These are phyloP conservation scores for Falco berigora DNA, from an alignment of 2,797 vertebrate genomes.

Conservation along the genomic window DNA sequence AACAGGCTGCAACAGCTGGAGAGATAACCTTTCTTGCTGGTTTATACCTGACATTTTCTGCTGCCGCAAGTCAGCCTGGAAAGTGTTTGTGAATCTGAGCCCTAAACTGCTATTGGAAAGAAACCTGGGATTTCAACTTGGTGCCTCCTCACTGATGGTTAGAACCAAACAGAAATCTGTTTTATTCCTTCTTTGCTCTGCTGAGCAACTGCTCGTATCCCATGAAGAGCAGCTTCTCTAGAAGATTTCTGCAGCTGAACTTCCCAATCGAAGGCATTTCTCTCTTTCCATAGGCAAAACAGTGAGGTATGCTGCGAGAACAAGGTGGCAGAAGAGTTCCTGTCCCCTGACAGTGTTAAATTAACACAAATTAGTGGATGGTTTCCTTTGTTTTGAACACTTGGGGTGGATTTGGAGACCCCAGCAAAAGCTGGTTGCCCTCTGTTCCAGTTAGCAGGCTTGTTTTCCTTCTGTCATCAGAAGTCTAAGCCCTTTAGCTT, in stretches of 20 bases:
- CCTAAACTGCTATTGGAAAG: not conserved
- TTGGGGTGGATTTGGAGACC: not conserved
- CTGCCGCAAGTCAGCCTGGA: not conserved
- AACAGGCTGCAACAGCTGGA: not conserved
- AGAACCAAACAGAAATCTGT: not conserved
- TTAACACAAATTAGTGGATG: not conserved
- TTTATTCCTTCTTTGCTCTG: not conserved
- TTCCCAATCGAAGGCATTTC: not conserved
- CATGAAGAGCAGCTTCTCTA: not conserved
- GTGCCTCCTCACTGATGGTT: not conserved
- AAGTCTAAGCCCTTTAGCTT: not conserved
- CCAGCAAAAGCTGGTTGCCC: not conserved
- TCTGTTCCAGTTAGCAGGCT: not conserved
- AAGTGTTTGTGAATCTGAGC: not conserved
- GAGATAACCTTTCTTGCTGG: not conserved
- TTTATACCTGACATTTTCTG: not conserved
- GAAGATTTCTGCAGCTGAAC: not conserved
- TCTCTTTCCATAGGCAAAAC: not conserved
- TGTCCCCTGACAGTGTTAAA: not conserved
- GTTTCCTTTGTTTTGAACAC: not conserved
- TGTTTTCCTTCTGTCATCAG: not conserved
- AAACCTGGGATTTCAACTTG: not conserved
- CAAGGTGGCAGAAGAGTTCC: not conserved
- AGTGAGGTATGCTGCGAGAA: not conserved
- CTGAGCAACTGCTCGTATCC: not conserved